Percentiles rank a stretch among this genome's conserved stretches.
phyloP scores from a whole-genome alignment of 2,113 vertebrate species.

The Vireo altiloquus region DNA sequence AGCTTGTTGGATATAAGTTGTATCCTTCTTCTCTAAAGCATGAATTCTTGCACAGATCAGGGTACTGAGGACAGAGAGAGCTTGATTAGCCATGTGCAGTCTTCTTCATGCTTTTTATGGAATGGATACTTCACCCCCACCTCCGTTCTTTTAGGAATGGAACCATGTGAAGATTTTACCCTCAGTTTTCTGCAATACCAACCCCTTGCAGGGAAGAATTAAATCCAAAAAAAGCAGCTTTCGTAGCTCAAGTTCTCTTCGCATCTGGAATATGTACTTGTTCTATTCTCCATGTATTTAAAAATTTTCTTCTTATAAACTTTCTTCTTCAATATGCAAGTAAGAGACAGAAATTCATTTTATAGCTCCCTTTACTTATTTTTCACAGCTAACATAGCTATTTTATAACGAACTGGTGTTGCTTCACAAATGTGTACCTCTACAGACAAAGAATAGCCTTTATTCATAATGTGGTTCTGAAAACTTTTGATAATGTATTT shows the following conservation, averaged over 20 bases:
- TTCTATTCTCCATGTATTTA: neutral
- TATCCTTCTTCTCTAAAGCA: neutral
- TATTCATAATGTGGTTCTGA: neutral
- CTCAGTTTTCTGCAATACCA: neutral
- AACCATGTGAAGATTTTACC: neutral
- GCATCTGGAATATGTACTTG: neutral
- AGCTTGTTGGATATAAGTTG: neutral
- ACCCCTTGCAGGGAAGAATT: neutral
- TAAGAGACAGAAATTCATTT: neutral
- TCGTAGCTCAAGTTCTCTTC: neutral
- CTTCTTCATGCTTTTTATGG: neutral
- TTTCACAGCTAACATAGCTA: neutral
- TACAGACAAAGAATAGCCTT: neutral
- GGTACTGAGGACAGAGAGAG: neutral
- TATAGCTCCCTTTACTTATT: neutral
- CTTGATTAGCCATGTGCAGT: neutral
- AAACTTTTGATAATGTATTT: neutral
- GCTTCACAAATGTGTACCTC: neutral
- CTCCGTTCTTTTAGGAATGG: neutral
- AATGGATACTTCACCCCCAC: neutral
- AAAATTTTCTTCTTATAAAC: neutral
- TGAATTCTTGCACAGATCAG: neutral
- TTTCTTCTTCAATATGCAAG: neutral
- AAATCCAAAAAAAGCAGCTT: neutral
- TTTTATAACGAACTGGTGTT: neutral